Percentiles rank a stretch among this genome's conserved stretches.
phyloP scores from a whole-genome alignment of 2,113 vertebrate species.

The Theropithecus gelada region DNA sequence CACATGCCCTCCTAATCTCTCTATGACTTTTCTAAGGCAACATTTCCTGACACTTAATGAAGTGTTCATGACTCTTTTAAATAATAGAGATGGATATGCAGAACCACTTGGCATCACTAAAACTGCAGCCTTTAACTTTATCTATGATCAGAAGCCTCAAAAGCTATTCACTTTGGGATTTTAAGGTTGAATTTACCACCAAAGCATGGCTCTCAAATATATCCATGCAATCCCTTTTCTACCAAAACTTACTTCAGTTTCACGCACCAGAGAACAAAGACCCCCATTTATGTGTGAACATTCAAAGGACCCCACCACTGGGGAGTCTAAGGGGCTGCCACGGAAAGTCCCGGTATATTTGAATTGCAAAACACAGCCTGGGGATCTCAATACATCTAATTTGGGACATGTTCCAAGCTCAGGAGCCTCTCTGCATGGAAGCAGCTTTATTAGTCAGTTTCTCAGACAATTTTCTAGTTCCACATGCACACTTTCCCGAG shows the following conservation, averaged over 20 bases:
- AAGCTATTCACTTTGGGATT: neutral
- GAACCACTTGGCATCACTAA: neutral
- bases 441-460: constrained; percentile 65
- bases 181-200: constrained; percentile 45
- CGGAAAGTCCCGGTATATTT: constrained; percentile 24
- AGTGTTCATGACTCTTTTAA: neutral
- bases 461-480: constrained; percentile 63
- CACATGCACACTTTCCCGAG: constrained; percentile 49
- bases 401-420: constrained; percentile 57
- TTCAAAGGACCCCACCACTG: constrained; percentile 38
- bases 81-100: neutral
- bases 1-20: neutral
- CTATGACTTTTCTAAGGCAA: neutral
- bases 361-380: constrained; percentile 65
- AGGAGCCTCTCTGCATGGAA: constrained; percentile 64
- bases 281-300: constrained; percentile 35
- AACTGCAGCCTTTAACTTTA: neutral
- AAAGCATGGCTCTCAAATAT: neutral
- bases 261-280: constrained; percentile 54
- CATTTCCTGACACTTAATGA: neutral
- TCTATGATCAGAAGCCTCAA: neutral
- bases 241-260: constrained; percentile 38
- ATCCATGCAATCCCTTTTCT: constrained; percentile 18
- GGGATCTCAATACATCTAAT: constrained; percentile 29
- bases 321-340: constrained; percentile 4